Evolutionary conservation across 1,140 invertebrate species (phyloP).

Genomic region (Andrena cerasifolii): DNA sequence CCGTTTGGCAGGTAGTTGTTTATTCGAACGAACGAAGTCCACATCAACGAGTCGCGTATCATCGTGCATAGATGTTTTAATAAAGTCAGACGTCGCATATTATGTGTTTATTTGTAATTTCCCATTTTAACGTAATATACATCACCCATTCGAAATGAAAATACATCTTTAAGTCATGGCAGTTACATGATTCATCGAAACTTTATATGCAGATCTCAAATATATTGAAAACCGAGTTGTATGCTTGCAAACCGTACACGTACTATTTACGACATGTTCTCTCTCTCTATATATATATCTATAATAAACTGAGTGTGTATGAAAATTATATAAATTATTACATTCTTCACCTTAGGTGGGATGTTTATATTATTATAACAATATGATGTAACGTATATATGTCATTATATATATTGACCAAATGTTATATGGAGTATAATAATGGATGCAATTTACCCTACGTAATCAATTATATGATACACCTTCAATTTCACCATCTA

Average conservation of each 20-base stretch:
- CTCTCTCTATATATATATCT: conserved; percentile 63
- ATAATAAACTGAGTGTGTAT: conserved; percentile 79
- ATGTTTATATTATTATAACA: conserved; percentile 76
- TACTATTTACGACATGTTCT: conserved; percentile 68
- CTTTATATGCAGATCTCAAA: conserved; percentile 64
- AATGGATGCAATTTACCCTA: conserved; percentile 72
- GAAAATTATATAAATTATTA: conserved; percentile 80
- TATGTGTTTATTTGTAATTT: conserved; percentile 64
- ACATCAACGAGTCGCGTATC: conserved; percentile 40
- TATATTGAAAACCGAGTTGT: conserved; percentile 73
- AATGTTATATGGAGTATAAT: conserved; percentile 68
- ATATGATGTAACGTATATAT: conserved; percentile 64
- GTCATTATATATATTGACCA: conserved; percentile 66
- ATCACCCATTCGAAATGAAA: conserved; percentile 71
- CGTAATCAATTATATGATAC: conserved; percentile 71
- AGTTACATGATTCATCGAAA: conserved; percentile 74
- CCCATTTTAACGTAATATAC: conserved; percentile 69
- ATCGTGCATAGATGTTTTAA: conserved; percentile 37
- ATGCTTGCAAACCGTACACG: conserved; percentile 71
- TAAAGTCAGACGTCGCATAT: conserved; percentile 65
- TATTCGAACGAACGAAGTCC: conserved; percentile 53
- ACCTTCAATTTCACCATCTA: conserved; percentile 53
- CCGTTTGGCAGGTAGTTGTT: conserved; percentile 34
- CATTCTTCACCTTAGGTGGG: conserved; percentile 79
- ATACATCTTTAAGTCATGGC: conserved; percentile 74